Conservation (phyloP, 2,888 invertebrate species). For the Stratiomys singularior region DNA sequence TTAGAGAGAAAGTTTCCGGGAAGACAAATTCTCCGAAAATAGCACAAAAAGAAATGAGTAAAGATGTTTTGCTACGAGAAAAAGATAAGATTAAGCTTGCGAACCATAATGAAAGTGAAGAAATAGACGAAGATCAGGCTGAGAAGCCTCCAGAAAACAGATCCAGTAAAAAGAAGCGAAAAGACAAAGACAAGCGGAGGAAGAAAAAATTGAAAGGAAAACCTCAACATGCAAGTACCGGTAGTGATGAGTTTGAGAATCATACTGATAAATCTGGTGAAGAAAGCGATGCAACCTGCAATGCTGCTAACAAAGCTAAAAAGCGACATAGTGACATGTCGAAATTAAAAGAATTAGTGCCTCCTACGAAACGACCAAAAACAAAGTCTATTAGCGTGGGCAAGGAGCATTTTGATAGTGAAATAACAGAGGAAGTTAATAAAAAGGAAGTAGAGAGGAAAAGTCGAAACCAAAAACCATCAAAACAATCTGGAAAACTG, state of each 20-base stretch:
- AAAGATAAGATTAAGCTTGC: constrained; percentile 51
- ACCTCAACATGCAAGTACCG: constrained; percentile 50
- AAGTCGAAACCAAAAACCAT: background rate
- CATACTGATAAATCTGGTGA: constrained; percentile 49
- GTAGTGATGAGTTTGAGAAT: constrained; percentile 50
- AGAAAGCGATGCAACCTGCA: constrained; percentile 39
- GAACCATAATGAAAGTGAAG: constrained; percentile 44
- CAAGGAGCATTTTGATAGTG: constrained; percentile 21
- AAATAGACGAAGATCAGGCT: constrained; percentile 51
- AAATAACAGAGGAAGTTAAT: background rate
- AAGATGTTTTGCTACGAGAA: constrained; percentile 51
- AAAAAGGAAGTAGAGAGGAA: constrained; percentile 4
- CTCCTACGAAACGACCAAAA: constrained; percentile 32
- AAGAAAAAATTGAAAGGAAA: constrained; percentile 49
- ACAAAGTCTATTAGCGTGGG: constrained; percentile 22
- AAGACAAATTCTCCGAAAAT: constrained; percentile 55
- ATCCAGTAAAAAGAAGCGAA: constrained; percentile 42
- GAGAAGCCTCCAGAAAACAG: constrained; percentile 18
- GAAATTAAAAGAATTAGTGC: constrained; percentile 32
- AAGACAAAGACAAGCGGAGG: constrained; percentile 47
- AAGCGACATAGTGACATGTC: constrained; percentile 22
- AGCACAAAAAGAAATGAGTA: constrained; percentile 57
- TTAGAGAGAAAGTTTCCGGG: constrained; percentile 66
- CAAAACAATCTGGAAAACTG: background rate
- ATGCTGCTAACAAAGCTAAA: constrained; percentile 42